phyloP scores from a whole-genome alignment of 2,888 invertebrate genomes.

The Caenorhabditis wallacei region DNA sequence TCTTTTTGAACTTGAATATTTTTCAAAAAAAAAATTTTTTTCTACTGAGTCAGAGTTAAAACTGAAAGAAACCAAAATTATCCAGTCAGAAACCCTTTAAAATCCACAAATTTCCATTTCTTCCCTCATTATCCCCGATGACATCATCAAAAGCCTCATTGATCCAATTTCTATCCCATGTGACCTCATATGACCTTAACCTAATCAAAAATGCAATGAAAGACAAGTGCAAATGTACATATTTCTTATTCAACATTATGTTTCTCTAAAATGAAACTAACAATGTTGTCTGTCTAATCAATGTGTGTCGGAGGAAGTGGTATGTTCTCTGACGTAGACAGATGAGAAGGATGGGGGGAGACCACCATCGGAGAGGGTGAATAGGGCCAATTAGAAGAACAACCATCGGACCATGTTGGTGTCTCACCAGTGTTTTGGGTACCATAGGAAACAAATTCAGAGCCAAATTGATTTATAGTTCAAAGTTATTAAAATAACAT shows the following conservation, averaged over 20 bases:
- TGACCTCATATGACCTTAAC: conserved; percentile 52
- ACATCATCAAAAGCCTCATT: conserved; percentile 36
- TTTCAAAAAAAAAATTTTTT: no score
- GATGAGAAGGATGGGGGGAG: not conserved
- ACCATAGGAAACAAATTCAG: not conserved
- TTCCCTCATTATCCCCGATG: not conserved
- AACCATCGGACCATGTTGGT: conserved; percentile 23
- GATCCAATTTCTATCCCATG: conserved; percentile 30
- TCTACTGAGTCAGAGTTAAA: no score
- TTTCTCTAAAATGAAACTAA: conserved; percentile 6
- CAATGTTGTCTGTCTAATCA: conserved; percentile 19
- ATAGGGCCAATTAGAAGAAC: conserved; percentile 62
- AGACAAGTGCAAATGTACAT: conserved; percentile 27
- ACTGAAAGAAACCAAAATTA: no score
- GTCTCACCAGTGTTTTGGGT: conserved; percentile 11
- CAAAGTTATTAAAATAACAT: no score
- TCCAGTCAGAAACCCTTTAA: not conserved
- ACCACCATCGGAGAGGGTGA: conserved; percentile 47
- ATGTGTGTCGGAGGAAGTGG: conserved; percentile 28
- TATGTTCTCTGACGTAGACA: conserved; percentile 26
- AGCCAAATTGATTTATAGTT: no score
- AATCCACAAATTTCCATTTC: not conserved
- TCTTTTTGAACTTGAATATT: no score
- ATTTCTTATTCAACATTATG: not conserved
- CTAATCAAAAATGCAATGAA: conserved; percentile 48